Conservation (phyloP, 2,888 invertebrate species). For the Cordilura impudica region DNA sequence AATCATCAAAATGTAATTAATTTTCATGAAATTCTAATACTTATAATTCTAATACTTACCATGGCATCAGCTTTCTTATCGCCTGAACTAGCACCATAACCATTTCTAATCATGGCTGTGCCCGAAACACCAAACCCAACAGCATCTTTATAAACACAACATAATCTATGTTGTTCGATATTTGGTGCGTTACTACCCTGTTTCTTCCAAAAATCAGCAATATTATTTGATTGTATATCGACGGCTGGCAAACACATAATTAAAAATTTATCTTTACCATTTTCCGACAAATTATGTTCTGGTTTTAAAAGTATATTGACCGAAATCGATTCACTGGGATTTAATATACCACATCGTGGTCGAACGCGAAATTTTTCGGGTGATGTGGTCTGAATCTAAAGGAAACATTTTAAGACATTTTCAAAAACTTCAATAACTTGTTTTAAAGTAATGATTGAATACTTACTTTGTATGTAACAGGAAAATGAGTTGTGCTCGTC, state of each 20-base stretch:
- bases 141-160: constrained; percentile 78
- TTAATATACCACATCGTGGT: constrained; percentile 89
- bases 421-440: background rate
- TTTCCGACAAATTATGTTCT: constrained; percentile 83
- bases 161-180: constrained; percentile 85
- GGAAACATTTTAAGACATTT: background rate
- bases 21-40: no score
- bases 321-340: constrained; percentile 81
- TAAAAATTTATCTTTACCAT: constrained; percentile 91
- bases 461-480: constrained; percentile 84
- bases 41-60: constrained; percentile 45
- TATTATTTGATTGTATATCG: constrained; percentile 79
- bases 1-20: no score
- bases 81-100: constrained; percentile 68
- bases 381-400: constrained; percentile 95
- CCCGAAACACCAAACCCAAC: constrained; percentile 10
- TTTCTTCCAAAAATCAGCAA: constrained; percentile 86
- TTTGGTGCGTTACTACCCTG: constrained; percentile 66
- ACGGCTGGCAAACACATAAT: constrained; percentile 87
- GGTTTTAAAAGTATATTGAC: constrained; percentile 87
- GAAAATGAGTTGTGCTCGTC: constrained; percentile 83
- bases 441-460: background rate
- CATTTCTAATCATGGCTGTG: constrained; percentile 58
- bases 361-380: constrained; percentile 96
- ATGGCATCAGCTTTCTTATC: constrained; percentile 57